These are phyloP conservation scores for Ormyrus nitidulus DNA, from an alignment of 2,888 invertebrate genomes.

Conservation along the genomic window DNA sequence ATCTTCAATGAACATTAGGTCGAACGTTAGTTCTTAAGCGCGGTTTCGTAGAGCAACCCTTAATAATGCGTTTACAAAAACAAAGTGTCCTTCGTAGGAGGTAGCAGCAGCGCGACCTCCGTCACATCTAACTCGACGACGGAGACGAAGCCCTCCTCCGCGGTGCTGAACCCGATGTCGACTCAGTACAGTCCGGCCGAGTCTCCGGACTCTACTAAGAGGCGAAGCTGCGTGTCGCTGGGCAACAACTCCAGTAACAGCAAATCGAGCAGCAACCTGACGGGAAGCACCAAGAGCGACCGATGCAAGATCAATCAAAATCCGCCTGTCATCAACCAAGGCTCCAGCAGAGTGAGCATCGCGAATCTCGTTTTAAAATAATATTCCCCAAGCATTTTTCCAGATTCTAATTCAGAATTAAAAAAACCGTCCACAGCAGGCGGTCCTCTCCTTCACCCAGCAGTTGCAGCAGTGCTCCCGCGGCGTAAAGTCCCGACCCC, in stretches of 20 bases:
- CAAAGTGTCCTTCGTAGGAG: constrained; percentile 64
- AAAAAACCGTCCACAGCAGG: constrained; percentile 64
- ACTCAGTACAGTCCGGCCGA: constrained; percentile 76
- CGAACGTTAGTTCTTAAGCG: too few species aligned
- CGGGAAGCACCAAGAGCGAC: constrained; percentile 82
- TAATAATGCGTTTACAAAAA: background rate
- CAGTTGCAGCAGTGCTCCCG: constrained; percentile 91
- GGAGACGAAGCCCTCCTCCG: constrained; percentile 81
- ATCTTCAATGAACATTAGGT: too few species aligned
- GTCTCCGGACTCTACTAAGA: constrained; percentile 76
- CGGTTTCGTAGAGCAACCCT: too few species aligned
- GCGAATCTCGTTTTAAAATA: background rate
- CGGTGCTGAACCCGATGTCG: constrained; percentile 77
- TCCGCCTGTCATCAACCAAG: constrained; percentile 63
- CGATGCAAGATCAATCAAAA: constrained; percentile 75
- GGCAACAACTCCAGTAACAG: constrained; percentile 86
- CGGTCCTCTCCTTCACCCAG: constrained; percentile 92
- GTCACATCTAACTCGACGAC: constrained; percentile 78
- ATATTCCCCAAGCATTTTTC: background rate
- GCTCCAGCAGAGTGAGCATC: constrained; percentile 65
- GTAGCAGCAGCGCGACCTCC: constrained; percentile 75
- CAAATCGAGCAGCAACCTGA: constrained; percentile 87
- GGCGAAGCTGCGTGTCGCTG: constrained; percentile 78
- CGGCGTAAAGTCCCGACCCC: constrained; percentile 80
- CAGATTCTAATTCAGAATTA: background rate